Conservation (phyloP, 2,113 vertebrate species). For the Pedetes capensis region DNA sequence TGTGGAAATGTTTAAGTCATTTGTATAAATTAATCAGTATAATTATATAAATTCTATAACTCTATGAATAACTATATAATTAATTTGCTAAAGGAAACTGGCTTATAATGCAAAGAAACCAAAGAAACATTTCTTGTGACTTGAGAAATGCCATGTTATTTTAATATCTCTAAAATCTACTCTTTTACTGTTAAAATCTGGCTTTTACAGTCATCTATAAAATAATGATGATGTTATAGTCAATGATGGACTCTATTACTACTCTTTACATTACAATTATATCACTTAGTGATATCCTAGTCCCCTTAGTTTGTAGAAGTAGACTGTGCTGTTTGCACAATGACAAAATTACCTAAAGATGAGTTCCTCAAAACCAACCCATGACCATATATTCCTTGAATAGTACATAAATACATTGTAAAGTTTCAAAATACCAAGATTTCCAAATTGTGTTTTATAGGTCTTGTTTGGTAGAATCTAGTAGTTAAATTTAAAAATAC, state of each 20-base stretch:
- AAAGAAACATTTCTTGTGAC: slow-evolving; percentile 30
- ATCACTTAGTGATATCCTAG: not conserved
- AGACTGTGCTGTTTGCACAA: not conserved
- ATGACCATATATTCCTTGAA: not conserved
- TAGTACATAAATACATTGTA: not conserved
- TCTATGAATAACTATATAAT: not conserved
- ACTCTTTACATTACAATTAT: no score
- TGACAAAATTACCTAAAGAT: not conserved
- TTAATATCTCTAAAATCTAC: not conserved
- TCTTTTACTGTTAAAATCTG: slow-evolving; percentile 5
- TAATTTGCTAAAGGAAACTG: not conserved
- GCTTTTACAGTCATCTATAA: not conserved
- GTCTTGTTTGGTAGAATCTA: not conserved
- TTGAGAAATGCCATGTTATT: not conserved
- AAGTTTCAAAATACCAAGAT: not conserved
- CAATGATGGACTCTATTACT: not conserved
- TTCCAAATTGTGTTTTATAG: not conserved
- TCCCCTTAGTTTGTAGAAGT: not conserved
- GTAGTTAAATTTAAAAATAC: not conserved
- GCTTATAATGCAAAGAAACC: not conserved
- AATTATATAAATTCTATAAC: slow-evolving; percentile 1
- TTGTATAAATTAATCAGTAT: slow-evolving; percentile 19
- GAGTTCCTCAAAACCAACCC: not conserved
- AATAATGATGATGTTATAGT: not conserved
- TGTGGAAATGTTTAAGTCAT: not conserved